Evolutionary conservation across 2,888 invertebrate species (phyloP).

Genomic region (Tethea ocularis): DNA sequence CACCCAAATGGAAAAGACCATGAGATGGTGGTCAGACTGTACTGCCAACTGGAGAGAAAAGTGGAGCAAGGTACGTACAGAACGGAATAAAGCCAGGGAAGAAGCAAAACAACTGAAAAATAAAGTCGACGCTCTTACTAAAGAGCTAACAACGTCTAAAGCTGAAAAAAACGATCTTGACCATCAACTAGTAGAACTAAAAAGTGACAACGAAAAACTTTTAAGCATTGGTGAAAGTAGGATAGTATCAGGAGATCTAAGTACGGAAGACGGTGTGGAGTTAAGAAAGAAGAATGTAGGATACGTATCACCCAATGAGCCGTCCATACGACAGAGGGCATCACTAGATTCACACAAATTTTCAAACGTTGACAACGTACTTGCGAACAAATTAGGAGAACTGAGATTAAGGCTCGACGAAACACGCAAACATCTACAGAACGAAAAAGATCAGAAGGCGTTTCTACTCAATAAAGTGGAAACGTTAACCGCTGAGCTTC

Average conservation of each 20-base stretch:
- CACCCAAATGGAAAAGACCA: constrained; percentile 99
- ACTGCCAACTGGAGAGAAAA: constrained; percentile 99
- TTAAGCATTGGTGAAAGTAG: constrained; percentile 78
- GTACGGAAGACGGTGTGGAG: constrained; percentile 71
- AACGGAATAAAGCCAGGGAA: constrained; percentile 96
- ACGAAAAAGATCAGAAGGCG: constrained; percentile 73
- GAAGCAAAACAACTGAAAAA: constrained; percentile 92
- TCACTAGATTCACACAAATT: constrained; percentile 77
- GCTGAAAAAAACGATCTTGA: constrained; percentile 91
- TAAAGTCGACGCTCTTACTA: constrained; percentile 90
- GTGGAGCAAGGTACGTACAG: constrained; percentile 96
- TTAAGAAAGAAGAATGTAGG: constrained; percentile 65
- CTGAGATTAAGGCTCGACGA: constrained; percentile 69
- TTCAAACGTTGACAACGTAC: constrained; percentile 71
- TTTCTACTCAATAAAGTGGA: constrained; percentile 71
- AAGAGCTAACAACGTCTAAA: constrained; percentile 89
- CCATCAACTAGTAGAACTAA: constrained; percentile 89
- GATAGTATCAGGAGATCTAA: constrained; percentile 66
- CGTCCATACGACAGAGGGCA: constrained; percentile 63
- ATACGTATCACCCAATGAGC: constrained; percentile 63
- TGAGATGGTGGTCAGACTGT: constrained; percentile 99
- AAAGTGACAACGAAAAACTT: constrained; percentile 92
- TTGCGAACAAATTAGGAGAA: constrained; percentile 71
- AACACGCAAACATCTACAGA: constrained; percentile 67
- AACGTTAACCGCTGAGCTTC: constrained; percentile 65